These are phyloP conservation scores for Chesias legatella DNA, from an alignment of 2,888 invertebrate species.

Conservation along the genomic window DNA sequence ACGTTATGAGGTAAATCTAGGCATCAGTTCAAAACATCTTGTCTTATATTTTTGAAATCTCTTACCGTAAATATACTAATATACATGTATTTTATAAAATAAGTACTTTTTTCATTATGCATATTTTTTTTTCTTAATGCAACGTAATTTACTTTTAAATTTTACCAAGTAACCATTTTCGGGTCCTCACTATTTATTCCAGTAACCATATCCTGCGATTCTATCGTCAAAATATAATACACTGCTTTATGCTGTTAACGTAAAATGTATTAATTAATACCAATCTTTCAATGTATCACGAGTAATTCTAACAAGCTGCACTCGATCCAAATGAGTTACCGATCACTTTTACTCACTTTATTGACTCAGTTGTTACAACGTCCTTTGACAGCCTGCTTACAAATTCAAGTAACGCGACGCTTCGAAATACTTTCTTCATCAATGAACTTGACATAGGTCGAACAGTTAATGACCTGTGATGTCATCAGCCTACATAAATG, in stretches of 20 bases:
- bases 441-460: slow-evolving; percentile 61
- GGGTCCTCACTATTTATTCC: too few species aligned
- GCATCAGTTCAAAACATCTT: too few species aligned
- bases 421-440: slow-evolving; percentile 57
- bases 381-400: slow-evolving; percentile 11
- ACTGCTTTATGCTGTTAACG: slow-evolving; percentile 2
- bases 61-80: too few species aligned
- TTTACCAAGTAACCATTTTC: too few species aligned
- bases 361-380: slow-evolving; percentile 37
- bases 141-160: too few species aligned
- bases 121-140: too few species aligned
- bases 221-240: slow-evolving; percentile 3
- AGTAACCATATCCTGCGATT: neutral
- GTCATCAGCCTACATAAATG: slow-evolving; percentile 39
- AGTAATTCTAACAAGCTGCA: slow-evolving; percentile 7
- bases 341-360: slow-evolving; percentile 38
- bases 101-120: too few species aligned
- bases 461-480: slow-evolving; percentile 45
- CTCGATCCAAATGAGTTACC: slow-evolving; percentile 7
- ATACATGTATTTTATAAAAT: too few species aligned
- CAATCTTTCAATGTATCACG: slow-evolving; percentile 18
- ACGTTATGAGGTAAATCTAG: too few species aligned
- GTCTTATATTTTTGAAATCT: too few species aligned
- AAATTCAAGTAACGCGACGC: slow-evolving; percentile 2
- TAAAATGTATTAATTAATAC: neutral